A percentile compares a stretch with the other conserved stretches of the same genome.
Evolutionary conservation across 2,113 vertebrate genomes (phyloP).

Genomic region (Caranx melampygus): DNA sequence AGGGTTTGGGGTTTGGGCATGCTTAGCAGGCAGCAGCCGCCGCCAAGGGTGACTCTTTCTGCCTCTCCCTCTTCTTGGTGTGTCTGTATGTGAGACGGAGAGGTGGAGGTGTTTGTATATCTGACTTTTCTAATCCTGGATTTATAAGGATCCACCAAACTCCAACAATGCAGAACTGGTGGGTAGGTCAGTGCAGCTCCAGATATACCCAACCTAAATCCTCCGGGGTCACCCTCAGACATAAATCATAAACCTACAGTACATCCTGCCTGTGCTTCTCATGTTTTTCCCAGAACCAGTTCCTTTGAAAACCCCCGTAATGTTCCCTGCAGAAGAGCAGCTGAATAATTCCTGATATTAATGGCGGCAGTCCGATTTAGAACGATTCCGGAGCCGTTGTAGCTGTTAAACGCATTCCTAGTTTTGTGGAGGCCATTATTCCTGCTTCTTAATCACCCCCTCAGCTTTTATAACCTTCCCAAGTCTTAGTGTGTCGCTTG

Average conservation of each 20-base stretch:
- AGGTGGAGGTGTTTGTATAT: slow-evolving; percentile 75
- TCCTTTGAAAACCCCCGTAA: slow-evolving; percentile 57
- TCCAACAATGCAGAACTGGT: slow-evolving; percentile 77
- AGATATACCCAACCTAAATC: slow-evolving; percentile 59
- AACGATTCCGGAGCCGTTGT: slow-evolving; percentile 71
- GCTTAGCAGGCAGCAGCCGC: slow-evolving; percentile 66
- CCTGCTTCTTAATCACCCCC: slow-evolving; percentile 85
- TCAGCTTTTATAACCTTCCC: slow-evolving; percentile 83
- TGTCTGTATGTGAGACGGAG: slow-evolving; percentile 59
- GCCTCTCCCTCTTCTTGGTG: slow-evolving; percentile 41
- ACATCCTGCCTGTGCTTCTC: slow-evolving; percentile 58
- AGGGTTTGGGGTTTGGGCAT: slow-evolving; percentile 73
- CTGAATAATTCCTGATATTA: slow-evolving; percentile 76
- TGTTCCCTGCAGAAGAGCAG: slow-evolving; percentile 42
- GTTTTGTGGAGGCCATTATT: slow-evolving; percentile 86
- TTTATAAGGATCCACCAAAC: slow-evolving; percentile 71
- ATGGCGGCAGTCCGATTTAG: slow-evolving; percentile 61
- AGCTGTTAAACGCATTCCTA: slow-evolving; percentile 83
- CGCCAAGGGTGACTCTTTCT: slow-evolving; percentile 46
- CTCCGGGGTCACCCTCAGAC: slow-evolving; percentile 63
- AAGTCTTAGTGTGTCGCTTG: slow-evolving; percentile 78
- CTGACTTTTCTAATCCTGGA: slow-evolving; percentile 83
- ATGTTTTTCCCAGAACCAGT: slow-evolving; percentile 47
- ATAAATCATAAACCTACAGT: slow-evolving; percentile 68
- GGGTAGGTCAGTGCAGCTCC: slow-evolving; percentile 66